Conservation (phyloP, 1,140 invertebrate species). For the Anagrus nilaparvatae region DNA sequence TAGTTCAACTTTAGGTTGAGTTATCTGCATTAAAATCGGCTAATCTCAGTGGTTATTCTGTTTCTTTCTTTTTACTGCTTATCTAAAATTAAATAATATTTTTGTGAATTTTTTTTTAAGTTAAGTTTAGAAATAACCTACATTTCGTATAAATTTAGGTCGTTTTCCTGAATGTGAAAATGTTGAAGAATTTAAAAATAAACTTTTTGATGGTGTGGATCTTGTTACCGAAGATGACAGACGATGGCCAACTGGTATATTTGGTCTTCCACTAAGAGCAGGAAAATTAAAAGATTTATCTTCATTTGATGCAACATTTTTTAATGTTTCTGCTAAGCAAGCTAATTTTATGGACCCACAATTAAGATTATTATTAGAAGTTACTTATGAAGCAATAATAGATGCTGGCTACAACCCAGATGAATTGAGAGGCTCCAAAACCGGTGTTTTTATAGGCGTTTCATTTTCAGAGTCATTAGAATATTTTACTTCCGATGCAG, state of each 20-base stretch:
- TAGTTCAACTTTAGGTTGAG: too few species aligned
- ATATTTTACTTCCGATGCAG: too few species aligned
- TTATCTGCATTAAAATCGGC: too few species aligned
- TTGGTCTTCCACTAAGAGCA: slow-evolving; percentile 48
- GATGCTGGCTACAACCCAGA: slow-evolving; percentile 61
- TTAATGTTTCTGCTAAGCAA: slow-evolving; percentile 72
- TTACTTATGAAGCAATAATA: slow-evolving; percentile 74
- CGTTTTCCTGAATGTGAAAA: slow-evolving; percentile 76
- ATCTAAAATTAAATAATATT: too few species aligned
- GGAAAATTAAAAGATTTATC: slow-evolving; percentile 71
- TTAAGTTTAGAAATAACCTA: too few species aligned
- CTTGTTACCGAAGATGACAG: slow-evolving; percentile 64
- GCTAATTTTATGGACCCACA: slow-evolving; percentile 83
- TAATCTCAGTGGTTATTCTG: too few species aligned
- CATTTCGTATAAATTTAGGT: too few species aligned
- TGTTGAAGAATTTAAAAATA: slow-evolving; percentile 64
- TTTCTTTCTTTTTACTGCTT: too few species aligned
- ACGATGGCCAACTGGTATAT: slow-evolving; percentile 57
- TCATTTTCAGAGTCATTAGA: slow-evolving; percentile 63
- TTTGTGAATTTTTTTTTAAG: too few species aligned
- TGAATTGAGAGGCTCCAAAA: slow-evolving; percentile 56
- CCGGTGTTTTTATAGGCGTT: slow-evolving; percentile 71
- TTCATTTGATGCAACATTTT: slow-evolving; percentile 77
- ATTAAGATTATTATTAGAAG: slow-evolving; percentile 73
- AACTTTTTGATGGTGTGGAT: slow-evolving; percentile 64